These are phyloP conservation scores for Melopsittacus undulatus DNA, from an alignment of 2,797 vertebrate genomes.

Conservation along the genomic window DNA sequence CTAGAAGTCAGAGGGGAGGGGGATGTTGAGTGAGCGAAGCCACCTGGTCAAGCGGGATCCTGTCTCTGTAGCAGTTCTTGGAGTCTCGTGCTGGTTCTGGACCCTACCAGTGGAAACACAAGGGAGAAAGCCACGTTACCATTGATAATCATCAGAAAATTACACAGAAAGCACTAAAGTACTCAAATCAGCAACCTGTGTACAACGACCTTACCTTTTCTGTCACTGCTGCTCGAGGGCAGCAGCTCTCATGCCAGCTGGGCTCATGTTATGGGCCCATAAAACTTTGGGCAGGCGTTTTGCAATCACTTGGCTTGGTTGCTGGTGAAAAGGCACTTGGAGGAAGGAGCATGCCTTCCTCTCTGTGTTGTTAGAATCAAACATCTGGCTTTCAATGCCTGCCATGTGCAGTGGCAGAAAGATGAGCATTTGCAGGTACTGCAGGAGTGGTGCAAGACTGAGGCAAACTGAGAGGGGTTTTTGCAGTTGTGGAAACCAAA, in stretches of 20 bases:
- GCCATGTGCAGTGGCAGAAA: not conserved
- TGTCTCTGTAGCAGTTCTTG: not conserved
- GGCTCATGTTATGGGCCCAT: not conserved
- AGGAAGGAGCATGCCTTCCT: constrained; percentile 42
- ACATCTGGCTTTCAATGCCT: not conserved
- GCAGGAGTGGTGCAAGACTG: not conserved
- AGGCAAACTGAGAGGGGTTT: not conserved
- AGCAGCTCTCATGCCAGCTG: constrained; percentile 40
- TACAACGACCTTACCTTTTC: constrained; percentile 54
- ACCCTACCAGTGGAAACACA: constrained; percentile 2
- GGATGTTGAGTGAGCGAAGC: constrained; percentile 64
- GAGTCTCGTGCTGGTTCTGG: constrained; percentile 10
- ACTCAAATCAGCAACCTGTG: not conserved
- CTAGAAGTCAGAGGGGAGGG: constrained; percentile 55
- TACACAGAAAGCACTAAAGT: not conserved
- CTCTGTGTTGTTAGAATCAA: not conserved
- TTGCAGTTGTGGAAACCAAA: not conserved
- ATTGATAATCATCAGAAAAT: not conserved
- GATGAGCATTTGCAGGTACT: not conserved
- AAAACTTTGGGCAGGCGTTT: not conserved
- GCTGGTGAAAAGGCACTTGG: constrained; percentile 29
- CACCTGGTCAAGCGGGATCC: constrained; percentile 54
- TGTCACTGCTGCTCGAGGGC: constrained; percentile 3
- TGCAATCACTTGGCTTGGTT: constrained; percentile 43
- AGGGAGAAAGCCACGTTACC: not conserved